These are phyloP conservation scores for Sphecodes monilicornis DNA, from an alignment of 2,888 invertebrate genomes.

Conservation along the genomic window DNA sequence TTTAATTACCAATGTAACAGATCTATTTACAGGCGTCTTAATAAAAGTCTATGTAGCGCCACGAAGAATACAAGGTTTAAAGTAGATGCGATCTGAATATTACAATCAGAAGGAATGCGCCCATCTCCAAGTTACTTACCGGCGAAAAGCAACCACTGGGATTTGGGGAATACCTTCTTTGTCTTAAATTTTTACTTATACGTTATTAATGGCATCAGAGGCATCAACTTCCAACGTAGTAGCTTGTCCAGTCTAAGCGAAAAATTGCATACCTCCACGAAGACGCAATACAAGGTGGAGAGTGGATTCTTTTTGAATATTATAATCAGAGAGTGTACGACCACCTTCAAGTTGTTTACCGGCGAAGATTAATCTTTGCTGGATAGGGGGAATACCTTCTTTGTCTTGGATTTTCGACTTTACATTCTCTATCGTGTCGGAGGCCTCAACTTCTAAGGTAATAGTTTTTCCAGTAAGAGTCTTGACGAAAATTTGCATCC, in stretches of 20 bases:
- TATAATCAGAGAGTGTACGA: constrained; percentile 73
- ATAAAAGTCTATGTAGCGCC: constrained; percentile 88
- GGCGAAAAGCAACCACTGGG: constrained; percentile 95
- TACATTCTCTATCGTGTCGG: too few relatives aligned
- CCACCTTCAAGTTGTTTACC: constrained; percentile 75
- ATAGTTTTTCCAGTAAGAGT: constrained; percentile 48
- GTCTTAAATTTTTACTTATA: constrained; percentile 71
- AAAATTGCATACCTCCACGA: constrained; percentile 73
- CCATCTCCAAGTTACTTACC: constrained; percentile 98
- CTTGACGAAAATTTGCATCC: constrained; percentile 65
- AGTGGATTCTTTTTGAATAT: constrained; percentile 74
- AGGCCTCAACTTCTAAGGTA: constrained; percentile 59
- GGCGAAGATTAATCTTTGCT: constrained; percentile 74
- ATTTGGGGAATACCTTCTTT: constrained; percentile 90
- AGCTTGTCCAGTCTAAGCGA: constrained; percentile 64
- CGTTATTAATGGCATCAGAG: constrained; percentile 70
- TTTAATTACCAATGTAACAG: constrained; percentile 30
- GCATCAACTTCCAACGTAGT: constrained; percentile 72
- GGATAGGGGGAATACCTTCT: constrained; percentile 71
- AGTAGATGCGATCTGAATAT: constrained; percentile 97
- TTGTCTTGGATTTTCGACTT: constrained; percentile 69
- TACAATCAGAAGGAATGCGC: constrained; percentile 96
- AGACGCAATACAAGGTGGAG: constrained; percentile 73
- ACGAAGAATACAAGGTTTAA: constrained; percentile 94
- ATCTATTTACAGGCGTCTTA: constrained; percentile 34